phyloP scores from a whole-genome alignment of 2,113 vertebrate genomes.

The Actinemys pallida region DNA sequence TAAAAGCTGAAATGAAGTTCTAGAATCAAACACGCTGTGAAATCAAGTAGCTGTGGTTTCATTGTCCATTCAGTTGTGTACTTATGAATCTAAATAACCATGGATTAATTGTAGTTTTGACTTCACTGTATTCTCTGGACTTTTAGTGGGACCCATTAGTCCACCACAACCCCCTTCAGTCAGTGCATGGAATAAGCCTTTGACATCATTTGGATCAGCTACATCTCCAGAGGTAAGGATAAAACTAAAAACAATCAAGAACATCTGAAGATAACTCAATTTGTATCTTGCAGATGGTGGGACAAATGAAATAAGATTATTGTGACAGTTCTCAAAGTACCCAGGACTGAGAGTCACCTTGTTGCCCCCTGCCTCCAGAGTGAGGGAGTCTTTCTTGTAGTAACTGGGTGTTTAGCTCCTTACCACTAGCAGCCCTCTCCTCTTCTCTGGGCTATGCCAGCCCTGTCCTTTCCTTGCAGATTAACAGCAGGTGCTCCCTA shows the following conservation, averaged over 20 bases:
- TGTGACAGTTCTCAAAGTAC: background rate
- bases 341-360: background rate
- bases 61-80: background rate
- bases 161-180: constrained; percentile 97
- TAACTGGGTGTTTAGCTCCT: background rate
- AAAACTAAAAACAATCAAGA: background rate
- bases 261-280: background rate
- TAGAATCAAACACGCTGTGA: background rate
- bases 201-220: constrained; percentile 93
- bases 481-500: background rate
- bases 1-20: background rate
- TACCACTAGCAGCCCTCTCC: background rate
- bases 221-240: constrained; percentile 88
- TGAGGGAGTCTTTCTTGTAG: background rate
- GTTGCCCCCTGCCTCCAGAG: background rate
- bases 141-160: constrained; percentile 95
- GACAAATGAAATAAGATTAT: background rate
- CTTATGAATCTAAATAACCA: accelerated
- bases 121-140: constrained; percentile 3
- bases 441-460: background rate
- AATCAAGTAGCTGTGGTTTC: background rate
- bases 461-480: background rate
- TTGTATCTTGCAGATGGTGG: background rate
- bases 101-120: background rate
- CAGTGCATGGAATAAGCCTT: constrained; percentile 99